Evolutionary conservation across 1,140 invertebrate genomes (phyloP).

Genomic region (Apis laboriosa): DNA sequence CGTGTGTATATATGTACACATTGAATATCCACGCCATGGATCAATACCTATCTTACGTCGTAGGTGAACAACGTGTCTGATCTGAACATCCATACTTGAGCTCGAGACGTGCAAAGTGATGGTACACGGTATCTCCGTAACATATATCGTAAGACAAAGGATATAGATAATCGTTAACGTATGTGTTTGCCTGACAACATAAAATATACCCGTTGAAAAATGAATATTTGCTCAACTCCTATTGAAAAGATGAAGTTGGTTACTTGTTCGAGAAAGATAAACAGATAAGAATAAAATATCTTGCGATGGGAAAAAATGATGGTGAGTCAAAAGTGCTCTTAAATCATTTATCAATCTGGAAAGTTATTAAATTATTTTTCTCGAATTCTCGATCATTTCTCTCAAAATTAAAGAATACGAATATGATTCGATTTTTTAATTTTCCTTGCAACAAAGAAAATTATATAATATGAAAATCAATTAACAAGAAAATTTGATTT

Average conservation of each 20-base stretch:
- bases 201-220: neutral
- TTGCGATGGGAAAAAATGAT: neutral
- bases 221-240: neutral
- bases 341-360: neutral
- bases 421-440: too few species aligned
- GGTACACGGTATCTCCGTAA: conserved; percentile 3
- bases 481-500: too few species aligned
- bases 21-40: conserved; percentile 28
- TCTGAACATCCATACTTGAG: conserved; percentile 33
- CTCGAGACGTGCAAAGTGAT: conserved; percentile 25
- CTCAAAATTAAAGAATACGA: too few species aligned
- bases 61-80: conserved; percentile 31
- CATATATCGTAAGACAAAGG: neutral
- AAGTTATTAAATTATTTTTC: too few species aligned
- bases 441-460: too few species aligned
- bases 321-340: neutral
- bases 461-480: too few species aligned
- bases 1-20: conserved; percentile 5
- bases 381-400: too few species aligned
- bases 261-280: neutral
- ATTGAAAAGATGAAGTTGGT: neutral
- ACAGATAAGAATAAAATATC: neutral
- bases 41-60: conserved; percentile 50
- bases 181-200: neutral
- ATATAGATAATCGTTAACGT: conserved; percentile 12